Evolutionary conservation across 2,113 vertebrate genomes (phyloP), one percentile per base, ranked within the genome.

Genomic region (Procavia capensis): DNA sequence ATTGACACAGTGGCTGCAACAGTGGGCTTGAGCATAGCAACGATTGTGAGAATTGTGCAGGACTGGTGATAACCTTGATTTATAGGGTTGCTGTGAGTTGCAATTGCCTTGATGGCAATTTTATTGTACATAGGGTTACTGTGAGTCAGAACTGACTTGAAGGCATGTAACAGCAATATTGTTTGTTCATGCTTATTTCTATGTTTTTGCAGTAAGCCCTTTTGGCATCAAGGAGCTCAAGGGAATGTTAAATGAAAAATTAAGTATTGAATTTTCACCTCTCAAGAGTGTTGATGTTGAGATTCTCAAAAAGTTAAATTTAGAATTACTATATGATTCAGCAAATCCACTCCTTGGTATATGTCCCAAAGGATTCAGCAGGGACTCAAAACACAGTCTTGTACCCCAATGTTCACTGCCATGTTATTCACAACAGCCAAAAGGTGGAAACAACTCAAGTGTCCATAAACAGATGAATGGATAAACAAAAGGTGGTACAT

Each of bases 161-260:
- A 2, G 14, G 50, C 50, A 54, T 16, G 13, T 54, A 54, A 54
- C 50, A 54, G 17, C 50, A 54, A 54, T 16, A 89, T 89, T 84
- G 45, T 82, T 93, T 95, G 81, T 36, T 78, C 89, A 91, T 87
- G 75, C 45, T 93, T 95, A n/a, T 82, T 93, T 88, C 24, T 50
- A 78, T 68, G 11, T 79, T 88, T 88, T 79, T 80, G 27, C n/a
- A 72, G 61, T 86, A 97, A 91, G 88, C 64, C 61, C 27, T 95
- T 90, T 63, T 39, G 85, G 88, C 34, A 93, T 72, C 61, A 90
- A 47, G 57, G 31, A 90, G 16, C 94, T 93, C 75, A 75, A 87
- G 75, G 29, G 66, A 95, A 66, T 82, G 85, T 70, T 82, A 79
- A 78, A 59, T 72, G 57, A 95, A 95, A 90, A 87, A 85, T 61